Evolutionary conservation across 2,797 vertebrate species (phyloP).

Genomic region (Arrhamphus sclerolepis): DNA sequence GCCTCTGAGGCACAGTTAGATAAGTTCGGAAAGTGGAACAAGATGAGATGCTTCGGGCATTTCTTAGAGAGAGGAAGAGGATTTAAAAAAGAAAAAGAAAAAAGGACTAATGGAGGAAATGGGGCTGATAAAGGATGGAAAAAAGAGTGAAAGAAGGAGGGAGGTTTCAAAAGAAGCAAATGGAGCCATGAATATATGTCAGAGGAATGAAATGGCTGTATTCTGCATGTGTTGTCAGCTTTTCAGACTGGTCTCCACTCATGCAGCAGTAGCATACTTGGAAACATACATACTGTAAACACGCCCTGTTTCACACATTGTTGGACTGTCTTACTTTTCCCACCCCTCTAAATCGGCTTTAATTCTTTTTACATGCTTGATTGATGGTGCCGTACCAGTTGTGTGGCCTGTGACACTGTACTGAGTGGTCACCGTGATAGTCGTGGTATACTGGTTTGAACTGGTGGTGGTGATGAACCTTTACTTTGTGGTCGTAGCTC

Average conservation of each 20-base stretch:
- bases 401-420: slow-evolving; percentile 62
- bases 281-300: slow-evolving; percentile 21
- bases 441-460: slow-evolving; percentile 58
- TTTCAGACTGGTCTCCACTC: slow-evolving; percentile 40
- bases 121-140: slow-evolving; percentile 17
- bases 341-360: slow-evolving; percentile 30
- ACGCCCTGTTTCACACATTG: slow-evolving; percentile 27
- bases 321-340: slow-evolving; percentile 32
- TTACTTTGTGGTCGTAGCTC: slow-evolving; percentile 65
- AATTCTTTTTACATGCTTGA: slow-evolving; percentile 53
- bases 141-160: slow-evolving; percentile 25
- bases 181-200: slow-evolving; percentile 16
- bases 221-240: slow-evolving; percentile 63
- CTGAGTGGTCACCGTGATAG: slow-evolving; percentile 59
- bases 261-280: slow-evolving; percentile 39
- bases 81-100: too few relatives aligned
- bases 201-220: slow-evolving; percentile 53
- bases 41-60: slow-evolving; percentile 21
- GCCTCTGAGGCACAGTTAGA: slow-evolving; percentile 38
- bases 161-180: slow-evolving; percentile 31
- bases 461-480: slow-evolving; percentile 52
- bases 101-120: slow-evolving; percentile 6
- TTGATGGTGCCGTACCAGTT: slow-evolving; percentile 55
- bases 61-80: slow-evolving; percentile 14
- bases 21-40: slow-evolving; percentile 27